phyloP scores from a whole-genome alignment of 1,140 invertebrate genomes.

The Apis florea region DNA sequence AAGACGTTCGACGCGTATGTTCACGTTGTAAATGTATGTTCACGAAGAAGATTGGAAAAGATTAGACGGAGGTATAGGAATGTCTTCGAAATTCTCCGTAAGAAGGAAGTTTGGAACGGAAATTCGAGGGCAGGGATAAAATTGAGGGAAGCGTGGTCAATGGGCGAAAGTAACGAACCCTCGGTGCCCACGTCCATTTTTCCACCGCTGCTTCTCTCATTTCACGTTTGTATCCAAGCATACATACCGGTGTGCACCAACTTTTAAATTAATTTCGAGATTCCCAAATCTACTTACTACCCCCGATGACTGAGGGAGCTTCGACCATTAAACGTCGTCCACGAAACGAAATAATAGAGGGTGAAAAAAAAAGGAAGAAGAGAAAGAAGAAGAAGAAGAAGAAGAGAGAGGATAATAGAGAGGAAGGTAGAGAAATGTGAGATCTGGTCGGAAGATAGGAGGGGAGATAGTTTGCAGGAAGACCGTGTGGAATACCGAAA shows the following conservation, averaged over 20 bases:
- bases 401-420: neutral
- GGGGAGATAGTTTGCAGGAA: neutral
- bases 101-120: neutral
- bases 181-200: neutral
- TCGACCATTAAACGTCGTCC: neutral
- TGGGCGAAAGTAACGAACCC: constrained; percentile 16
- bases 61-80: neutral
- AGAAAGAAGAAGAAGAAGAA: neutral
- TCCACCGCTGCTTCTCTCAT: neutral
- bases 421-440: neutral
- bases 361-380: neutral
- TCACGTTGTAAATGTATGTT: too few relatives aligned
- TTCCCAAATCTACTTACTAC: neutral
- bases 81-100: neutral
- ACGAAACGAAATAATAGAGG: neutral
- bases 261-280: constrained; percentile 32
- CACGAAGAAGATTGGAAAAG: too few relatives aligned
- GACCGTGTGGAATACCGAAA: constrained; percentile 13
- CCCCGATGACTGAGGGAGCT: neutral
- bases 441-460: neutral
- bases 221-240: neutral
- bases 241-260: neutral
- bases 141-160: constrained; percentile 4
- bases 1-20: too few relatives aligned
- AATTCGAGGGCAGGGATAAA: neutral